Conservation (phyloP, 2,113 vertebrate genomes). For the Actenoides hombroni region DNA sequence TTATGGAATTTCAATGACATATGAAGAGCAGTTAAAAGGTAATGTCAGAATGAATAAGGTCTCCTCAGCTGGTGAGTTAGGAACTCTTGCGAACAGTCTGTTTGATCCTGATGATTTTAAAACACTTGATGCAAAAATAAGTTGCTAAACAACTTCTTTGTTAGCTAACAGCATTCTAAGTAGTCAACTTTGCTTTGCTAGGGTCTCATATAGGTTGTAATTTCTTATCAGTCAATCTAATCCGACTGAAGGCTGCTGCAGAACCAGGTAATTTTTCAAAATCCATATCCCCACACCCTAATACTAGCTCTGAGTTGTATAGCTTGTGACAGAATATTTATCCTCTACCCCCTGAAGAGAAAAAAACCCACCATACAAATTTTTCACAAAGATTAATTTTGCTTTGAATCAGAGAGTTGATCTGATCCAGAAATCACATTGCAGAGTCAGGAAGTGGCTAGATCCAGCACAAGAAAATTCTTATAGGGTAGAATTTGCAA, state of each 20-base stretch:
- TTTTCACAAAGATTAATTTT: background rate
- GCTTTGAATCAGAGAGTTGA: background rate
- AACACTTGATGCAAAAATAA: background rate
- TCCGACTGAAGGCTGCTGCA: background rate
- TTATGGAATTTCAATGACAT: background rate
- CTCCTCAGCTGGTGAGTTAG: background rate
- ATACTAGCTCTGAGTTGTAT: background rate
- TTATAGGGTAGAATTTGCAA: background rate
- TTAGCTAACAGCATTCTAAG: background rate
- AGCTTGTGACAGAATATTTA: background rate
- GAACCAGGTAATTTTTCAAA: background rate
- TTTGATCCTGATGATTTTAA: background rate
- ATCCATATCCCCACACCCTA: background rate
- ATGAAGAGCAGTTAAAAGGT: background rate
- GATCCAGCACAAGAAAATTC: background rate
- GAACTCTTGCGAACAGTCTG: background rate
- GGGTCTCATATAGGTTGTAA: background rate
- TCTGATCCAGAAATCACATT: background rate
- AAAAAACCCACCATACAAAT: background rate
- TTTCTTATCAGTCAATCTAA: background rate
- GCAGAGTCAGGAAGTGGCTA: background rate
- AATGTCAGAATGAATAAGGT: background rate
- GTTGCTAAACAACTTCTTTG: background rate
- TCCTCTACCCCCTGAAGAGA: background rate
- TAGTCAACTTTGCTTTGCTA: background rate